Base-by-base conservation (phyloP, 2,113 vertebrate species). In the Atractosteus spatula region DNA sequence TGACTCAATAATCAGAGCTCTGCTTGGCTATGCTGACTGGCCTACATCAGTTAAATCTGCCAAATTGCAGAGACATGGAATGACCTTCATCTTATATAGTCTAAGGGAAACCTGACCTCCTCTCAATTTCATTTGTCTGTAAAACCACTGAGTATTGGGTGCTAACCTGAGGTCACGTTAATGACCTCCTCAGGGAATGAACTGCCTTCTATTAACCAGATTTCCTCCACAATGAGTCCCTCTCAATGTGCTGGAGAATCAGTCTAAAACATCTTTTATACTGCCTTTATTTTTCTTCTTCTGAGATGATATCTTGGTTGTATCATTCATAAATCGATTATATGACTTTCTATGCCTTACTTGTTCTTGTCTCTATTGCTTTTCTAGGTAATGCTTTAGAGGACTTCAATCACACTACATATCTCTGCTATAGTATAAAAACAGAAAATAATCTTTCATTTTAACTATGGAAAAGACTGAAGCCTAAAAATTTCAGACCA, bases 1-100 rank as follows among this genome's bases (percentile, higher is more conserved):
- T 59, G 56, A 74, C 45, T 75, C 88, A 86, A 88, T 72, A 84
- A 77, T 57, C 57, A 66, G 16, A 29, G 17, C 17, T 29, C 17
- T 59, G 56, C 56, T 12, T 55, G 10, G 41, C 56, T 4, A 14
- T 59, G 56, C 56, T 11, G 3, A 12, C 4, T 59, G 56, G 56
- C 56, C 56, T 12, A n/a, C 56, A 59, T 7, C 14, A 59, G 7
- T 59, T 11, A 59, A 59, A 59, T 11, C 56, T 8, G 56, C 7
- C 11, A 59, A 3, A 12, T 3, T 11, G 56, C 11, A 12, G 56
- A 59, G 56, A 59, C 14, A n/a, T 12, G 4, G 56, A 4, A 3
- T 59, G 56, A 59, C 56, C 56, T 59, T 59, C 56, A n/a, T 7
- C 56, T 14, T 59, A n/a, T n/a, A 59, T 3, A 59, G 7, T 59